These are phyloP conservation scores for Andrena chrysosceles DNA, from an alignment of 2,888 invertebrate species.

Conservation along the genomic window DNA sequence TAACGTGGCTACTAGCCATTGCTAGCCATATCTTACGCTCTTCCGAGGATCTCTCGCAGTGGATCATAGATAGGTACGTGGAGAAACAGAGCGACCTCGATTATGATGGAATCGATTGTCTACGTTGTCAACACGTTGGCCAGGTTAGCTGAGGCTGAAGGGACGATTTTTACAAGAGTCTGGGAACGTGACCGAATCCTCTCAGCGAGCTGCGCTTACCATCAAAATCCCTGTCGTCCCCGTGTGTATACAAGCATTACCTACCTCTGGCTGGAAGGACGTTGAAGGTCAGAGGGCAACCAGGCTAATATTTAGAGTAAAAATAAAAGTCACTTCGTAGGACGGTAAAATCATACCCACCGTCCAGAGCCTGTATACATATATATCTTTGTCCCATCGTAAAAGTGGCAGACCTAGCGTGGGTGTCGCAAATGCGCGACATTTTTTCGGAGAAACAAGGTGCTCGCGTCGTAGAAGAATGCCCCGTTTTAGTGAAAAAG, in stretches of 20 bases:
- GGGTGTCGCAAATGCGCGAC: constrained; percentile 44
- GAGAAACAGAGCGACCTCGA: not conserved
- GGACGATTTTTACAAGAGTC: not conserved
- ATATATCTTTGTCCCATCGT: not conserved
- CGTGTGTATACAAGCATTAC: not conserved
- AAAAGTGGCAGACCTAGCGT: not conserved
- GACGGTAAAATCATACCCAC: constrained; percentile 24
- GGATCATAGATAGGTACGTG: not conserved
- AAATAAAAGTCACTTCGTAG: constrained; percentile 43
- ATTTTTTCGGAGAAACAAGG: constrained; percentile 36
- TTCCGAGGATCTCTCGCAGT: not conserved
- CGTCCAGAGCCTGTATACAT: not conserved
- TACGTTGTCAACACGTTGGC: not conserved
- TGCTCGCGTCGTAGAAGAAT: constrained; percentile 39
- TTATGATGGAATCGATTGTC: not conserved
- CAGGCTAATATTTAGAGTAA: constrained; percentile 44
- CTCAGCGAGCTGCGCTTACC: not conserved
- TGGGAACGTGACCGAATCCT: not conserved
- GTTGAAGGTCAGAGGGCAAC: constrained; percentile 10
- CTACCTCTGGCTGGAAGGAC: not conserved
- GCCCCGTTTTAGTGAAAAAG: constrained; percentile 49
- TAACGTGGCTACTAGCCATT: constrained; percentile 48
- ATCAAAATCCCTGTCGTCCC: constrained; percentile 15
- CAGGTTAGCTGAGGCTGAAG: not conserved
- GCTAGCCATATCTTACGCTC: not conserved